Evolutionary conservation across 2,888 invertebrate species (phyloP).

Genomic region (Nowickia ferox): DNA sequence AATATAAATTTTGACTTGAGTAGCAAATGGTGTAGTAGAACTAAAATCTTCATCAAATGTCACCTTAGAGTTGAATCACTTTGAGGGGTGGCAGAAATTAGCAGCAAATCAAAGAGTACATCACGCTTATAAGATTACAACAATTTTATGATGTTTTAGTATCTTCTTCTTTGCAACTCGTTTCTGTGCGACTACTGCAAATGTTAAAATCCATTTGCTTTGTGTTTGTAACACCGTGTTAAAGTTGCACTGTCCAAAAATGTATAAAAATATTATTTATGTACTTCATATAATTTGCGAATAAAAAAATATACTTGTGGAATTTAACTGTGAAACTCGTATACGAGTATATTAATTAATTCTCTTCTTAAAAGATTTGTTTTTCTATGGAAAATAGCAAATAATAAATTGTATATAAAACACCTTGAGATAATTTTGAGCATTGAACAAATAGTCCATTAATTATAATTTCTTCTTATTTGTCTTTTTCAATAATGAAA

Average conservation of each 20-base stretch:
- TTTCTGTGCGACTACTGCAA: neutral
- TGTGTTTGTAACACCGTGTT: neutral
- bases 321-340: too few relatives aligned
- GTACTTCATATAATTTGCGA: too few relatives aligned
- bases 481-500: too few relatives aligned
- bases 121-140: slow-evolving; percentile 4
- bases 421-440: too few relatives aligned
- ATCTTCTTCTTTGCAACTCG: neutral
- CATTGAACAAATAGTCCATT: too few relatives aligned
- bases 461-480: too few relatives aligned
- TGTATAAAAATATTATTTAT: too few relatives aligned
- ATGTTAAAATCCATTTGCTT: neutral
- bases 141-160: neutral
- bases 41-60: slow-evolving; percentile 10
- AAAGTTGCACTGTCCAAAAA: neutral
- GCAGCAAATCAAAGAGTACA: neutral
- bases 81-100: slow-evolving; percentile 1
- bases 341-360: too few relatives aligned
- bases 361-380: too few relatives aligned
- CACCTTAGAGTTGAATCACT: slow-evolving; percentile 29
- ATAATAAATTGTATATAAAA: too few relatives aligned
- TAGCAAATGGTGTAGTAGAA: neutral
- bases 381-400: too few relatives aligned
- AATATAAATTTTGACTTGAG: neutral
- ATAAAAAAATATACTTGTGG: too few relatives aligned